Evolutionary conservation across 2,888 invertebrate genomes (phyloP).

Genomic region (Aproaerema taeniolella): DNA sequence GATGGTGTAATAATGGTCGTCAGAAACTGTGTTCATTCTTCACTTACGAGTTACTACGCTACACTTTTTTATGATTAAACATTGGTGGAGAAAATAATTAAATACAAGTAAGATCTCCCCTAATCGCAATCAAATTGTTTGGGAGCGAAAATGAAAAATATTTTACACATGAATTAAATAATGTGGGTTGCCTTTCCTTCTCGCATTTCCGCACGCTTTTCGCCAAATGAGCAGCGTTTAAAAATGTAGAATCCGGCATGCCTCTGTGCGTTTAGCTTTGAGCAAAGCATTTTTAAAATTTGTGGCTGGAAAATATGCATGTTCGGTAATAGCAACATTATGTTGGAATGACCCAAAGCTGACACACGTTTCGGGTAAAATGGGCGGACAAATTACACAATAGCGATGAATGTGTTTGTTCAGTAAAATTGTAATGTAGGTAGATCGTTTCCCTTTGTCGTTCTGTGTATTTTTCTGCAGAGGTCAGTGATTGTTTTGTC

Average conservation of each 20-base stretch:
- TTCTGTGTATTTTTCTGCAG: constrained; percentile 2
- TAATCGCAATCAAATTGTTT: constrained; percentile 3
- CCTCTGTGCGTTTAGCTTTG: not conserved
- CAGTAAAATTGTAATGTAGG: constrained; percentile 4
- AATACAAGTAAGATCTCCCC: not conserved
- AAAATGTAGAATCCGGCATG: constrained; percentile 1
- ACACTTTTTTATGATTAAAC: too few species aligned
- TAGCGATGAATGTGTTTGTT: not conserved
- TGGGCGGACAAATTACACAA: constrained; percentile 3
- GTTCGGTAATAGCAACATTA: not conserved
- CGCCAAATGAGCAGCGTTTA: constrained; percentile 1
- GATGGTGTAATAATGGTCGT: too few species aligned
- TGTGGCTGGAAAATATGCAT: too few species aligned
- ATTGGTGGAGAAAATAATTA: too few species aligned
- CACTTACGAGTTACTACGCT: too few species aligned
- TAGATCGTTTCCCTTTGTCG: constrained; percentile 1
- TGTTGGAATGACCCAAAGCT: not conserved
- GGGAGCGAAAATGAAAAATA: not conserved
- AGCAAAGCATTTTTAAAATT: not conserved
- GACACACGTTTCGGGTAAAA: not conserved
- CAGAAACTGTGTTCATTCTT: too few species aligned
- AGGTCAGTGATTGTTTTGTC: constrained; percentile 13
- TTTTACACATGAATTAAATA: constrained; percentile 5
- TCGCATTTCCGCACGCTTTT: constrained; percentile 1
- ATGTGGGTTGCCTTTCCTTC: not conserved